phyloP scores from a whole-genome alignment of 2,888 invertebrate genomes.

The Hypercompe scribonia region DNA sequence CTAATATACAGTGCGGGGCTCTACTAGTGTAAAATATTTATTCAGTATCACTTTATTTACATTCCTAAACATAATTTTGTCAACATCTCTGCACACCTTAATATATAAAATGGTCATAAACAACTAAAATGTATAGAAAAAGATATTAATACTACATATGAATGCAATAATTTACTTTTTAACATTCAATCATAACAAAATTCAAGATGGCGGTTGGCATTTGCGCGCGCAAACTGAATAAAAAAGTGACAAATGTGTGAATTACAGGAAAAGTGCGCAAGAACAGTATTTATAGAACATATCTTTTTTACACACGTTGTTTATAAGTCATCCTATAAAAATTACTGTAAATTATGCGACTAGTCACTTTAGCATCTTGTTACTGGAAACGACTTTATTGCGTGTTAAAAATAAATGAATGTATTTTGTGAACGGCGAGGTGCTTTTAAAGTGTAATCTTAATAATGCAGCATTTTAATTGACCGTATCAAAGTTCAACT shows the following conservation, averaged over 20 bases:
- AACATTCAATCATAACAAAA: conserved; percentile 41
- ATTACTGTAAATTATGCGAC: conserved; percentile 47
- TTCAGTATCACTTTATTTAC: neutral
- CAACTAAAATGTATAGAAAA: conserved; percentile 25
- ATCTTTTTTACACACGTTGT: conserved; percentile 34
- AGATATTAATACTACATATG: conserved; percentile 27
- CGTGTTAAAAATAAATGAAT: conserved; percentile 12
- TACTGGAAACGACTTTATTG: conserved; percentile 45
- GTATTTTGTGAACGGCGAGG: neutral
- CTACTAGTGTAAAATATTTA: neutral
- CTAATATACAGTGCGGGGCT: too few relatives aligned
- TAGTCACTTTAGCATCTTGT: conserved; percentile 40
- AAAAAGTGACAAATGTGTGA: conserved; percentile 66
- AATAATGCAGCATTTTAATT: conserved; percentile 1
- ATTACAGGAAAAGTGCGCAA: conserved; percentile 65
- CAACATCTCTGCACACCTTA: conserved; percentile 7
- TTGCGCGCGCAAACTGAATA: conserved; percentile 44
- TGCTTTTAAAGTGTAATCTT: neutral
- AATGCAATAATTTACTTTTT: conserved; percentile 36
- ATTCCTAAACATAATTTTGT: conserved; percentile 18
- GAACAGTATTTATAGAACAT: conserved; percentile 57
- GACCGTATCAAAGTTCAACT: neutral
- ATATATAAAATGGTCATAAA: conserved; percentile 1
- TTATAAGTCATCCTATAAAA: conserved; percentile 49
- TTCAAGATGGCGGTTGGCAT: conserved; percentile 27